A percentile compares a stretch with the other conserved stretches of the same genome.
Conservation (phyloP, 2,888 invertebrate genomes). For the Pandemis cinnamomeana region DNA sequence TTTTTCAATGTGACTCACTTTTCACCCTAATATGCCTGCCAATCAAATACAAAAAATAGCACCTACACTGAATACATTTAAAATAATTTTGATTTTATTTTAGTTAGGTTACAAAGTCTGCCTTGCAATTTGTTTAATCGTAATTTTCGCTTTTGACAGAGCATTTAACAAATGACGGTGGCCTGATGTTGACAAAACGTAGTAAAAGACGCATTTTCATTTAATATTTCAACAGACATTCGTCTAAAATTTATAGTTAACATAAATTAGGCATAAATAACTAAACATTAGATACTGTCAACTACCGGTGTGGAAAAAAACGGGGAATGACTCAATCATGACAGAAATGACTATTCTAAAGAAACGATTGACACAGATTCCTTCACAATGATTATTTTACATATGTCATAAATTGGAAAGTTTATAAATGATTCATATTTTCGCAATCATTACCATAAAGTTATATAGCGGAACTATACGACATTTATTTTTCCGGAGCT, state of each 20-base stretch:
- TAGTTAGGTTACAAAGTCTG: background rate
- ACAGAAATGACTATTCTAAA: slow-evolving; percentile 14
- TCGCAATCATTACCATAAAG: slow-evolving; percentile 16
- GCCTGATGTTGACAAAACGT: slow-evolving; percentile 8
- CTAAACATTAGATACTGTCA: slow-evolving; percentile 21
- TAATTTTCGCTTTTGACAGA: slow-evolving; percentile 13
- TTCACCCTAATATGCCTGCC: too few relatives aligned
- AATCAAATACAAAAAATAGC: too few relatives aligned
- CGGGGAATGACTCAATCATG: slow-evolving; percentile 33
- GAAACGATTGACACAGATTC: slow-evolving; percentile 38
- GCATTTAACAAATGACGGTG: slow-evolving; percentile 15
- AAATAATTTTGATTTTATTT: background rate
- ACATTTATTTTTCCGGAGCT: background rate
- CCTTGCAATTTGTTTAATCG: background rate
- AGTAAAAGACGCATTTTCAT: slow-evolving; percentile 2
- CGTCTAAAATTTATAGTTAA: slow-evolving; percentile 16
- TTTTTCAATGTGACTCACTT: too few relatives aligned
- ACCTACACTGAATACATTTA: background rate
- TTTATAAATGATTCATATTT: slow-evolving; percentile 36
- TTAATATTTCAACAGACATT: slow-evolving; percentile 16
- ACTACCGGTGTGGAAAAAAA: slow-evolving; percentile 23
- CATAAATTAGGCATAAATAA: slow-evolving; percentile 36
- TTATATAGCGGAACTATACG: background rate
- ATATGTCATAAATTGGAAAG: slow-evolving; percentile 12
- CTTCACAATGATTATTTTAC: slow-evolving; percentile 27